Percentiles rank a stretch among this genome's conserved stretches.
These are phyloP conservation scores for Ctenodactylus gundi DNA, from an alignment of 2,113 vertebrate genomes.

Conservation along the genomic window DNA sequence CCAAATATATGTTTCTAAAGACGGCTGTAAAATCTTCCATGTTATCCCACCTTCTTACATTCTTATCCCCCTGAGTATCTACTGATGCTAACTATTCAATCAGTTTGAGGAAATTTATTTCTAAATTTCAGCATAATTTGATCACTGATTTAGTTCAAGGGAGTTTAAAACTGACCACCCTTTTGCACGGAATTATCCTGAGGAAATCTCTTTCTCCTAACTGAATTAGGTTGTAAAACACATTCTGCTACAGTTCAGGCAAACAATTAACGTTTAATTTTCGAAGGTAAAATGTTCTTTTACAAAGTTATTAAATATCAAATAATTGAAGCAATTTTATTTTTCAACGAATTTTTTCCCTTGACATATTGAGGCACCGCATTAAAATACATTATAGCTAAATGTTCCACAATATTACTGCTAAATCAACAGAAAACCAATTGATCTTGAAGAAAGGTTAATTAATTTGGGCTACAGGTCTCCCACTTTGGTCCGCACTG, in stretches of 20 bases:
- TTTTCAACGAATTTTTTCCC: conserved; percentile 42
- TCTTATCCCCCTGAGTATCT: not conserved
- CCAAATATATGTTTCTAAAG: not conserved
- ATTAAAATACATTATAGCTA: conserved; percentile 75
- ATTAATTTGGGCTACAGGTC: conserved; percentile 70
- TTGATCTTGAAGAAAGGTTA: conserved; percentile 69
- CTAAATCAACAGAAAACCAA: conserved; percentile 73
- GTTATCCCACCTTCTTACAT: conserved; percentile 38
- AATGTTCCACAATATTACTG: conserved; percentile 66
- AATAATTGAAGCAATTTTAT: conserved; percentile 53
- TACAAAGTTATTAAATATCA: conserved; percentile 36
- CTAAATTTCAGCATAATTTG: conserved; percentile 46
- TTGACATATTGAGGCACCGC: conserved; percentile 62
- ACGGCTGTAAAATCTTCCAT: conserved; percentile 30
- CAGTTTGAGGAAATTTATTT: conserved; percentile 12
- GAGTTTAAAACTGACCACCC: conserved; percentile 16
- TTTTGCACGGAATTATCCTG: conserved; percentile 13
- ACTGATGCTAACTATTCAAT: conserved; percentile 21
- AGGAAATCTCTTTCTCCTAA: conserved; percentile 20
- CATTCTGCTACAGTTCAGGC: conserved; percentile 33
- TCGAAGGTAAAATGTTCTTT: conserved; percentile 39
- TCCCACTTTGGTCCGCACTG: conserved; percentile 64
- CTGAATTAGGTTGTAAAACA: conserved; percentile 52
- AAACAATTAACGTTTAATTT: conserved; percentile 21
- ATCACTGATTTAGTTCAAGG: not conserved